Percentiles rank a stretch among this genome's conserved stretches.
phyloP scores from a whole-genome alignment of 2,113 vertebrate genomes.

The Sterrhoptilus dennistouni region DNA sequence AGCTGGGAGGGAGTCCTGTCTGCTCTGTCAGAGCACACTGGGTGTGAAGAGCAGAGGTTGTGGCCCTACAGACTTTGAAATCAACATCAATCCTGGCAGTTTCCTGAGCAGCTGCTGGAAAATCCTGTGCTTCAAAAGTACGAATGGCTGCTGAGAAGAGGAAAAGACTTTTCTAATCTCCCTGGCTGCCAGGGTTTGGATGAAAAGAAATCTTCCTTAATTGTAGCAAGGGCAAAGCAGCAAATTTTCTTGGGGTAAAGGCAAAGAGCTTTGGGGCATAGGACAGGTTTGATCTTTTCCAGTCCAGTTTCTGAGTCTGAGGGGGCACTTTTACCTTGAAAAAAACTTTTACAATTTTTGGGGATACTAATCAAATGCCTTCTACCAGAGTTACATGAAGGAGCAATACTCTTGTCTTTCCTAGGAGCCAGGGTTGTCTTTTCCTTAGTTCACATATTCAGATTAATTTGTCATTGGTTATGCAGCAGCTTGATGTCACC shows the following conservation, averaged over 20 bases:
- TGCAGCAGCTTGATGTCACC: neutral
- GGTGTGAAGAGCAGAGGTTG: neutral
- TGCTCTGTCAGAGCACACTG: accelerated
- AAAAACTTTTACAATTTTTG: neutral
- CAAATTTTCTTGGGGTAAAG: neutral
- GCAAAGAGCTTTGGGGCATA: neutral
- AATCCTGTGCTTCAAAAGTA: neutral
- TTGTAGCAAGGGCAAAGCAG: neutral
- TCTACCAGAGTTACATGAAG: neutral
- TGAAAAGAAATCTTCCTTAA: neutral
- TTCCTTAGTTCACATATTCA: neutral
- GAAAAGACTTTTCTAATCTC: neutral
- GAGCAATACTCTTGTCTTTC: neutral
- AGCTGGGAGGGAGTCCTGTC: neutral
- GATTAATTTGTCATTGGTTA: neutral
- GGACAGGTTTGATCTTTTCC: neutral
- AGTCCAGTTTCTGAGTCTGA: neutral
- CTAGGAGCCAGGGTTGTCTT: neutral
- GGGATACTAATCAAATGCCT: neutral
- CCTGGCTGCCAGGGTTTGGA: neutral
- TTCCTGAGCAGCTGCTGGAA: neutral
- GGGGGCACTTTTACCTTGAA: neutral
- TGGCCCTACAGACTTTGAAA: neutral
- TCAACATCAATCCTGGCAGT: neutral
- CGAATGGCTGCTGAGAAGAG: neutral